Evolutionary conservation across 2,113 vertebrate species (phyloP), one percentile per base, ranked within the genome.

Genomic region (Sinocyclocheilus maitianheensis): DNA sequence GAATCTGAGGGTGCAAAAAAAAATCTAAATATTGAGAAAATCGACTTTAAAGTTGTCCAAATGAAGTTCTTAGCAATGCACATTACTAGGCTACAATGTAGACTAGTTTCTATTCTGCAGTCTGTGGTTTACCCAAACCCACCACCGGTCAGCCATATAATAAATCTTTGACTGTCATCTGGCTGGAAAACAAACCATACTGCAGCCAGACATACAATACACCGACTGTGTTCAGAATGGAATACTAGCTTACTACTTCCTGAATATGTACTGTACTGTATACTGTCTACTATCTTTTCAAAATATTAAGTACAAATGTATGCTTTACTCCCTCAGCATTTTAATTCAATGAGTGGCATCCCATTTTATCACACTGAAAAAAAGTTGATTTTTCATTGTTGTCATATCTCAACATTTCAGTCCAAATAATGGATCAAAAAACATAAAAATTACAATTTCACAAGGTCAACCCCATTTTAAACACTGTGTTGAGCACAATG

Each of bases 91-190:
- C 30, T 30, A 30, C 1, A 0, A 80, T 80, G 63, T 43, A 80
- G 34, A 43, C 18, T 62, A 43, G 58, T 63, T 62, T 62, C 77
- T 63, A 80, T 80, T 80, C 77, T 63, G 55, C 5, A 80, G 5
- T 63, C 30, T 80, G 78, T 63, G 78, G 55, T 63, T 80, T 3
- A 80, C 30, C 78, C 78, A 26, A 43, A 43, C 5, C 76, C 34
- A 43, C 11, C 55, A 13, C 20, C 12, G 6, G 10, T 80, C 77
- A 63, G 22, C 77, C 53, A 62, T 60, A 14, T 63, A 37, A 63
- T 80, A 80, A 63, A 80, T 80, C 78, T 24, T 26, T 55, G 51
- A 77, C 34, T 77, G 75, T 55, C 75, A 30, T 26, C 14, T 20
- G 48, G 46, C 48, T 24, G 55, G 22, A 62, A 80, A 62, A n/a